Evolutionary conservation across 2,888 invertebrate species (phyloP), one percentile per base, ranked within the genome.

Genomic region (Apoderus coryli): DNA sequence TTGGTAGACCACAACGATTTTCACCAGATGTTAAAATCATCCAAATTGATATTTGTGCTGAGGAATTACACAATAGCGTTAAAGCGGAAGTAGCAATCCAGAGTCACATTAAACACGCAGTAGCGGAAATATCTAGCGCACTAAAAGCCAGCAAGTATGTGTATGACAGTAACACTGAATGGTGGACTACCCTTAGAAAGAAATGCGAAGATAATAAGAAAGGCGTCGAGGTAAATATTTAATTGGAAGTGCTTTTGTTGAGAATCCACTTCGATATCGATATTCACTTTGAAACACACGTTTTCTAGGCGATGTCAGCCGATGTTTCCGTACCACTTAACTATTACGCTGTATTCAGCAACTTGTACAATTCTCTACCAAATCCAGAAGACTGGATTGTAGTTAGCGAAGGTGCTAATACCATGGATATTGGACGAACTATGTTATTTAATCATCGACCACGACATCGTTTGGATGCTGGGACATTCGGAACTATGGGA

Each of bases 401-500:
- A 36, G 84, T 93, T 14, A 93, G 90, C 51, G 95, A 96, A 61
- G 96, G 95, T 12, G 93, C 95, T 16, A 95, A 95, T 57, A 96
- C 95, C 0, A 96, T 96, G 96, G 95, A 96, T 53, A 95, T 95
- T 50, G 93, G 95, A 0, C 68, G 95, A 25, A 76, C 88, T 0
- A 72, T 93, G 60, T 60, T 95, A 19, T 62, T 76, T n/a, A 90
- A 93, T 54, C 69, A 69, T 43, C 62, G 74, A 40, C 86, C 93
- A 0, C 64, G 90, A 24, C 90, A 88, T 51, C 69, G 93, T 35
- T 64, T 95, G 3, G 95, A 95, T 57, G 95, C 95, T 4, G 95
- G 92, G 32, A 89, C 92, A 3, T 95, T 92, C 57, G 95, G 93
- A 10, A 93, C 93, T 2, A 93, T 93, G 92, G 92, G 92, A 22